Evolutionary conservation across 2,113 vertebrate genomes (phyloP), one percentile per base, ranked within the genome.

Genomic region (Semicossyphus pulcher): DNA sequence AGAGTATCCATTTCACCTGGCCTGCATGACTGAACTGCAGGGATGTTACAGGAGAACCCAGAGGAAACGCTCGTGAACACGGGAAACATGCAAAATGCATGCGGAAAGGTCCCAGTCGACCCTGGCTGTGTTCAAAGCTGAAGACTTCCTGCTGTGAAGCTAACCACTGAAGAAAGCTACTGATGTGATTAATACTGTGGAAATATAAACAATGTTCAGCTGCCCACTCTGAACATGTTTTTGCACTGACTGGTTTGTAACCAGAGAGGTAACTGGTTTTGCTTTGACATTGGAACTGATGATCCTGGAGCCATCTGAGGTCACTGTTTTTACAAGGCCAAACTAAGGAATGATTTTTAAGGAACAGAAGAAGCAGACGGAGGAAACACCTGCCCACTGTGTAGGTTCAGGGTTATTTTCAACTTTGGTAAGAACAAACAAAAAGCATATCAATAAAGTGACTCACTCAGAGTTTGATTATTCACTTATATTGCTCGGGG

Each of bases 371-470:
- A 23, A 41, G 45, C 4, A 23, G 26, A 58, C 14, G 49, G 0
- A 3, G 11, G 57, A 15, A 21, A 58, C 52, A 31, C 1, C 15
- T 32, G 44, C 41, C n/a, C 37, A 9, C 12, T 60, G 28, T 59
- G 20, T 32, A 49, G 42, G 5, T 69, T 60, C 49, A 59, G 31
- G 49, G 65, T 52, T 71, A 51, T 69, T 69, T 71, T 67, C 36
- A 44, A 26, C 41, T 66, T 73, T 66, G 51, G 59, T 44, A 26
- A 53, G 56, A 73, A 67, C 54, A 85, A 87, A 61, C 53, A 68
- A 58, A 72, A 66, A 39, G 29, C 5, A 57, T 53, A 63, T 83
- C 69, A 83, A 77, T 81, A 69, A 49, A 68, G 80, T 88, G 62
- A 81, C 76, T 87, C 63, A 85, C 32, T 62, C n/a, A 5, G 21